Conservation (phyloP, 1,140 invertebrate genomes). For the Ceratina australensis region DNA sequence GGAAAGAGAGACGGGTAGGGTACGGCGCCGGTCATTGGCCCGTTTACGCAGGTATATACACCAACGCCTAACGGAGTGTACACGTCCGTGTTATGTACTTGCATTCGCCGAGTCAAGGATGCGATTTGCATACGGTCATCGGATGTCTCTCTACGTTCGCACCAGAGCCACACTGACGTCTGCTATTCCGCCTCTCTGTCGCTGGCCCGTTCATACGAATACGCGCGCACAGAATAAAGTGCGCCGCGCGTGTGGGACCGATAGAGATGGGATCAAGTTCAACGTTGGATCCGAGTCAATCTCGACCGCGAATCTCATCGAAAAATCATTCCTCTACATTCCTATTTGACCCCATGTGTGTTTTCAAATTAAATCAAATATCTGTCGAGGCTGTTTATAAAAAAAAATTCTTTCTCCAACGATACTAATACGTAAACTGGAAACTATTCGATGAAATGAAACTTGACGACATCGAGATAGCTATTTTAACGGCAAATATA, state of each 20-base stretch:
- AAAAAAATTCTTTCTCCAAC: too few relatives aligned
- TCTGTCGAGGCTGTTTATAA: too few relatives aligned
- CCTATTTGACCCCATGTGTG: too few relatives aligned
- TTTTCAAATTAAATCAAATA: too few relatives aligned
- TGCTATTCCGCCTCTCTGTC: slow-evolving; percentile 48
- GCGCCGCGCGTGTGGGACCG: not conserved
- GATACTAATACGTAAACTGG: too few relatives aligned
- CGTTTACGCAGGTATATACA: slow-evolving; percentile 52
- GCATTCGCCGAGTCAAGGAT: slow-evolving; percentile 57
- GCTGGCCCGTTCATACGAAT: slow-evolving; percentile 44
- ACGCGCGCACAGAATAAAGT: slow-evolving; percentile 47
- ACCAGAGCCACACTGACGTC: slow-evolving; percentile 45
- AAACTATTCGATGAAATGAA: too few relatives aligned
- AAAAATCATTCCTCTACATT: too few relatives aligned
- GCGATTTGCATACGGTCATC: slow-evolving; percentile 57
- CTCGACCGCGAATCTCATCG: too few relatives aligned
- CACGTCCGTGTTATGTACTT: slow-evolving; percentile 54
- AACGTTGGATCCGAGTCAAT: too few relatives aligned
- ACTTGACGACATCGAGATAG: too few relatives aligned
- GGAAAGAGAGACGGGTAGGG: not conserved
- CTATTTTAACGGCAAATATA: too few relatives aligned
- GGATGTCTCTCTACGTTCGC: slow-evolving; percentile 50
- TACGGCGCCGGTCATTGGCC: slow-evolving; percentile 49
- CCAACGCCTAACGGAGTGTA: slow-evolving; percentile 53
- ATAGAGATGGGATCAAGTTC: not conserved